Base-by-base conservation (phyloP, 2,888 invertebrate genomes). In the Camponotus fellah region DNA sequence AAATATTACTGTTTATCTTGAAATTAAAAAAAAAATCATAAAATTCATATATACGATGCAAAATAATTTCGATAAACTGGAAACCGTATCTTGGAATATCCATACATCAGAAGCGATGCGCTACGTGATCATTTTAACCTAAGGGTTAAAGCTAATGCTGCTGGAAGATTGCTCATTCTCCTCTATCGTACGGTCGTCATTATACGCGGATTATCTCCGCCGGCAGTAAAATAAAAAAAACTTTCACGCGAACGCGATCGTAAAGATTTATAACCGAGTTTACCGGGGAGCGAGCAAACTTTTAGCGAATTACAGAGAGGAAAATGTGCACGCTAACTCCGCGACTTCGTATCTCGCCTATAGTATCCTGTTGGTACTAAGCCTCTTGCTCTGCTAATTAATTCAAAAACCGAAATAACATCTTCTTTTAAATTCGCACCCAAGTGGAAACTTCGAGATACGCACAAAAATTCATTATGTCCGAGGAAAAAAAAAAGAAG, bases 201-300 rank as follows among this genome's bases (percentile, higher is more conserved):
- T 79, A 79, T 79, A 79, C 46, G 26, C 79, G 79, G 71, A 79
- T 79, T 79, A 79, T 79, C 69, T 60, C 37, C 49, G 60, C n/a
- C 40, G 60, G 69, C n/a, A 71, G 60, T 79, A 79, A 79, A 79
- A 79, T 69, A 68, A 68, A 79, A 68, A 69, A 60, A 71, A 79
- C 71, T 79, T 37, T 21, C 21, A 60, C 71, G 60, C 58, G 69
- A 60, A 34, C 58, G 58, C 69, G 69, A 79, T 79, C 79, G 79
- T 79, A 79, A 79, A 79, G 71, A 79, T 79, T 79, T 79, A 79
- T 79, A 46, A 34, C 46, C 79, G 37, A 79, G 79, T 79, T 79
- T 79, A 79, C 79, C 12, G 34, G 46, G 34, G 26, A 71, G 60
- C 79, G 71, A 62, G 46, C 34, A 62, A 71, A 79, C 60, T 71